Evolutionary conservation across 2,113 vertebrate species (phyloP), one percentile per base, ranked within the genome.

Genomic region (Sander lucioperca): DNA sequence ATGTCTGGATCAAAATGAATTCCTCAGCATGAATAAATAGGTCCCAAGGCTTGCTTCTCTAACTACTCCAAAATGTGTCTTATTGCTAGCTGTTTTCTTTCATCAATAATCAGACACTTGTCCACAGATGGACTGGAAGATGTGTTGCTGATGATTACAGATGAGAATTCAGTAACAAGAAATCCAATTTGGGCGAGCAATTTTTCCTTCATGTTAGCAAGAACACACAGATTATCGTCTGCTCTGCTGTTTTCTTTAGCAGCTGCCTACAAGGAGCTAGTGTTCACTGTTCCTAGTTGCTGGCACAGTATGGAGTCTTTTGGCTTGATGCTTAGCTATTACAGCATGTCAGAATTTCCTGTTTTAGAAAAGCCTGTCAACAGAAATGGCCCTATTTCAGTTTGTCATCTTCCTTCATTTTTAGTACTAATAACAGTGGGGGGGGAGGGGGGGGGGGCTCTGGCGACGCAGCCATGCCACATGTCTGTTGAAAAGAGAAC

Each of bases 261-360:
- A 83, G 84, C 85, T 88, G 82, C 77, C 80, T 50, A 48, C 65
- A 86, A 86, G 73, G 67, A 76, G 73, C 61, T 47, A 65, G 67
- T 70, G 70, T 87, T 86, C 66, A 65, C 64, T 68, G 70, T 86
- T 86, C 64, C 36, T 77, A 48, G 62, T 75, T 45, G 64, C 79
- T 88, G 81, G 85, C 83, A 77, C 72, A 71, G 84, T 73, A 53
- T 86, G 85, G 57, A 74, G 80, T 74, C 78, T 74, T 86, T 77
- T 91, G 77, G 80, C 83, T 80, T 77, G 83, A 87, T 83, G 77
- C 45, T 43, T 43, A 18, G 74, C 88, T 89, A 82, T 92, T 91
- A 90, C 80, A 87, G 77, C 82, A 68, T 84, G 82, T 89, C 91
- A 93, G 77, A 68, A 85, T 88, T 90, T 93, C 86, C 86, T 89